Conservation (phyloP, 2,113 vertebrate genomes). For the Prionailurus bengalensis region DNA sequence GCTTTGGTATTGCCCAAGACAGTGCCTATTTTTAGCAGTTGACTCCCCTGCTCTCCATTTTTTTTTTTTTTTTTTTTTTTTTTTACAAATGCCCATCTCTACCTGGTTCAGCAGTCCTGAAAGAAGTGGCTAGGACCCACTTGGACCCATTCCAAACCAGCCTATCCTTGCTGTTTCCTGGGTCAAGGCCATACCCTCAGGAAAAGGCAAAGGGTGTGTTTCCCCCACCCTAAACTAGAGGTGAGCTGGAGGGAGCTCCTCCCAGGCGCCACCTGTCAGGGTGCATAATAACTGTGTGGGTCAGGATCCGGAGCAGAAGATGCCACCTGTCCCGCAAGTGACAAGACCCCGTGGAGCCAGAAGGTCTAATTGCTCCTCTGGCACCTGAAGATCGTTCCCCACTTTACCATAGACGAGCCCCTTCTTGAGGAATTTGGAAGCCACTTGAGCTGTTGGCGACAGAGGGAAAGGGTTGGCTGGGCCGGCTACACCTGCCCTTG, state of each 20-base stretch:
- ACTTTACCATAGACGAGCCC: not conserved
- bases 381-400: not conserved
- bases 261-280: not conserved
- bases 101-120: not conserved
- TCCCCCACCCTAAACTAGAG: not conserved
- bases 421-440: conserved; percentile 36
- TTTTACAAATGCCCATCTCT: not conserved
- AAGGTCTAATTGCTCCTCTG: not conserved
- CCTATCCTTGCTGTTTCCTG: not conserved
- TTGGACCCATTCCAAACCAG: not conserved
- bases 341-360: not conserved
- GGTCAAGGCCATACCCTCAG: not conserved
- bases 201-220: not conserved
- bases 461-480: not conserved
- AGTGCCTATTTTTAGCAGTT: too few species aligned
- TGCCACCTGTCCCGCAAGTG: not conserved
- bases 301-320: not conserved
- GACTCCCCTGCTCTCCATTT: not conserved
- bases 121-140: not conserved
- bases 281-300: not conserved
- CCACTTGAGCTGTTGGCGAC: not conserved
- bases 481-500: not conserved
- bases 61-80: not conserved
- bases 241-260: not conserved
- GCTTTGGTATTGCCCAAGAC: not conserved